Evolutionary conservation across 2,797 vertebrate species (phyloP).

Genomic region (Phrynocephalus vlangalii): DNA sequence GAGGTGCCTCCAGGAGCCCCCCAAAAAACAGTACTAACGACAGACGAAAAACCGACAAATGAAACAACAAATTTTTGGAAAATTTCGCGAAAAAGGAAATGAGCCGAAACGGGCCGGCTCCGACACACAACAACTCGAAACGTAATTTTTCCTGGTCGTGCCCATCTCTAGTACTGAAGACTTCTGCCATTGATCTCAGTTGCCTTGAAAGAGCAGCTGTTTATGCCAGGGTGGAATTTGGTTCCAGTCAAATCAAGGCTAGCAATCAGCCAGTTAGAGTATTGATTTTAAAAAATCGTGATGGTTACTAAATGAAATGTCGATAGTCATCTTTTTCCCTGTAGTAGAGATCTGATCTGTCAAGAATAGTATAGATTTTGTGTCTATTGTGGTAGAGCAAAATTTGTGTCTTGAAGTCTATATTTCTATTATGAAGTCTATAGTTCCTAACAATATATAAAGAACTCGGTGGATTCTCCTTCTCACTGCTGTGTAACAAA

Average conservation of each 20-base stretch:
- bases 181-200: slow-evolving; percentile 5
- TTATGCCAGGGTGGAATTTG: slow-evolving; percentile 20
- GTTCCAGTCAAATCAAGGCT: not conserved
- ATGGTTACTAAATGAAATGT: slow-evolving; percentile 44
- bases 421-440: slow-evolving; percentile 26
- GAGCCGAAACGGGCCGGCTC: too few relatives aligned
- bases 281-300: slow-evolving; percentile 12
- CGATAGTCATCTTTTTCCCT: slow-evolving; percentile 25
- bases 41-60: too few relatives aligned
- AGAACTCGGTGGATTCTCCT: not conserved
- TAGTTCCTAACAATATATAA: slow-evolving; percentile 17
- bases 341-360: slow-evolving; percentile 5
- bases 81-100: too few relatives aligned
- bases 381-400: not conserved
- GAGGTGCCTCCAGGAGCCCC: too few relatives aligned
- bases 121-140: too few relatives aligned
- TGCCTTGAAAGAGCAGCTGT: not conserved
- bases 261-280: slow-evolving; percentile 39
- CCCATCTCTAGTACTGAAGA: not conserved
- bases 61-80: too few relatives aligned
- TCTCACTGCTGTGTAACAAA: not conserved
- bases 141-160: too few relatives aligned
- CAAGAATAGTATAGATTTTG: slow-evolving; percentile 36
- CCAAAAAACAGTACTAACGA: too few relatives aligned
- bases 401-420: slow-evolving; percentile 14